Evolutionary conservation across 2,888 invertebrate genomes (phyloP).

Genomic region (Sinhomidia bicolor): DNA sequence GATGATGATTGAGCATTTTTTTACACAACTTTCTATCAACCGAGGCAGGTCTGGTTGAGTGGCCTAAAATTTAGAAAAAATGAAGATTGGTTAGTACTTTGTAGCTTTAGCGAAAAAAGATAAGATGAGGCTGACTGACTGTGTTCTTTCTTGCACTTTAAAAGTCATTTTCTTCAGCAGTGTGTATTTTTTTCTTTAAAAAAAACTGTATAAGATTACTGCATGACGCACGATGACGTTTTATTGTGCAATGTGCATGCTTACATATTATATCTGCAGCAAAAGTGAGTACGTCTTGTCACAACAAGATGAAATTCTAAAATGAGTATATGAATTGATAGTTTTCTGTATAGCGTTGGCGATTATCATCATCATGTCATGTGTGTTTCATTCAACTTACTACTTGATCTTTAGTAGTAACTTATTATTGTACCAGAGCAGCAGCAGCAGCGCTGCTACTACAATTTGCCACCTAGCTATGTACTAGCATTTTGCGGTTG

Average conservation of each 20-base stretch:
- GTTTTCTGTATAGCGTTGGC: constrained; percentile 8
- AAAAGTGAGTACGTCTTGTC: too few species aligned
- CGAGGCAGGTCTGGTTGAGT: constrained; percentile 68
- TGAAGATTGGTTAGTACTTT: constrained; percentile 65
- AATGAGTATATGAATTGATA: constrained; percentile 24
- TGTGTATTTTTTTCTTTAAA: too few species aligned
- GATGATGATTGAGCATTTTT: constrained; percentile 59
- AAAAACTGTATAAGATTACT: too few species aligned
- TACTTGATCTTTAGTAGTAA: background rate
- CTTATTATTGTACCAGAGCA: background rate
- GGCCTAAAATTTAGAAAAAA: constrained; percentile 70
- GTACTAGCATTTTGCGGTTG: background rate
- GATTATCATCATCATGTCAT: constrained; percentile 20
- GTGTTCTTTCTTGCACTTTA: background rate
- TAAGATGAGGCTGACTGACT: background rate
- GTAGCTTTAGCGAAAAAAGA: constrained; percentile 10
- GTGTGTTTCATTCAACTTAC: background rate
- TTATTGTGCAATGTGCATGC: constrained; percentile 10
- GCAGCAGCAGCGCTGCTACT: too few species aligned
- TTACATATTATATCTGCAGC: too few species aligned
- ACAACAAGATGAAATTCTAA: constrained; percentile 23
- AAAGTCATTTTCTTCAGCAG: background rate
- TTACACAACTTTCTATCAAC: constrained; percentile 65
- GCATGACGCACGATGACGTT: background rate
- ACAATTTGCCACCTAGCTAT: too few species aligned